phyloP scores from a whole-genome alignment of 2,113 vertebrate species.

The Kryptolebias marmoratus region DNA sequence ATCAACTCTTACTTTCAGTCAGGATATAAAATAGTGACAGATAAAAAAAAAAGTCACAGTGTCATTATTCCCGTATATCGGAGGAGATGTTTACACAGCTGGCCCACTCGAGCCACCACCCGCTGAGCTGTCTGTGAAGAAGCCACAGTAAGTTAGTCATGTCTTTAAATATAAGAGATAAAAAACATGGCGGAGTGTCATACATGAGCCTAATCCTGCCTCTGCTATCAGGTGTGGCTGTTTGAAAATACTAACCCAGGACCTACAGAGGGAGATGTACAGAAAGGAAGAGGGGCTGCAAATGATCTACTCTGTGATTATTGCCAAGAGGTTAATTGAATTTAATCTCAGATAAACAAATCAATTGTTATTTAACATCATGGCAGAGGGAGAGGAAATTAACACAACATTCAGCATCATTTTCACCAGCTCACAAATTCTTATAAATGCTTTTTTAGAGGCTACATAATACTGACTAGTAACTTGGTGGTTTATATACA shows the following conservation, averaged over 20 bases:
- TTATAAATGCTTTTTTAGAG: not conserved
- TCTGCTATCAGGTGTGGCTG: conserved; percentile 39
- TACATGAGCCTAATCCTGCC: conserved; percentile 16
- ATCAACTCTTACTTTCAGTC: not conserved
- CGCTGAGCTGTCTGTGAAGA: conserved; percentile 30
- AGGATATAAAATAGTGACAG: too few relatives aligned
- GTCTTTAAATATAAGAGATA: not conserved
- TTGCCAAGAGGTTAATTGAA: conserved; percentile 51
- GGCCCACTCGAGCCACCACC: conserved; percentile 26
- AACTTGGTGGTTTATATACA: not conserved
- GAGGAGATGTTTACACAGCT: conserved; percentile 44
- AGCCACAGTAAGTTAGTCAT: conserved; percentile 6
- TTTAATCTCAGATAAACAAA: conserved; percentile 46
- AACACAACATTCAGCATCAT: conserved; percentile 10
- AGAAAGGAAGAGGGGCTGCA: not conserved
- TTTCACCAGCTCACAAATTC: not conserved
- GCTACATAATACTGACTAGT: not conserved
- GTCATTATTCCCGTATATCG: conserved; percentile 3
- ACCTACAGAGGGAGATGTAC: conserved; percentile 10
- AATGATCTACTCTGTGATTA: conserved; percentile 26
- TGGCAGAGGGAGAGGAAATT: conserved; percentile 5
- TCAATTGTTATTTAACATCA: conserved; percentile 32
- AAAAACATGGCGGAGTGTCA: conserved; percentile 12
- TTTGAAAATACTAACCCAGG: conserved; percentile 38
- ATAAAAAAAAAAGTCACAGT: not conserved